A percentile compares a stretch with the other conserved stretches of the same genome.
Evolutionary conservation across 2,797 vertebrate genomes (phyloP).

Genomic region (Neopelma chrysocephalum): DNA sequence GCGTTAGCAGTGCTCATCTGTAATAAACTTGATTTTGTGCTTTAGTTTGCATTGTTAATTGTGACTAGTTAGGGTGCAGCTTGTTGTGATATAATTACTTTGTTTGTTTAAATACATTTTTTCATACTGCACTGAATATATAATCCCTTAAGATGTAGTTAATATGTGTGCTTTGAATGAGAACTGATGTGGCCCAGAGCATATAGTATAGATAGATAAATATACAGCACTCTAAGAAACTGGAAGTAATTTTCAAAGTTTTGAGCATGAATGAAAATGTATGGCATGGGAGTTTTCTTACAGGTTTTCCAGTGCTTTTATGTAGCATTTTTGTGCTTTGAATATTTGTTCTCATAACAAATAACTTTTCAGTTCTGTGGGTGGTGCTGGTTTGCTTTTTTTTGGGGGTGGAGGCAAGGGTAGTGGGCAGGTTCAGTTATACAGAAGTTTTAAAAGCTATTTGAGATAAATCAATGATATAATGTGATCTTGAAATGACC

Average conservation of each 20-base stretch:
- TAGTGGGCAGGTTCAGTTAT: background rate
- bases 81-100: background rate
- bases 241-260: background rate
- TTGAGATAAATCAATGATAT: background rate
- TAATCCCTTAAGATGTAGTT: background rate
- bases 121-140: background rate
- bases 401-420: accelerated
- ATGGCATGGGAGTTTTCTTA: background rate
- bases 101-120: background rate
- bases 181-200: background rate
- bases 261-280: background rate
- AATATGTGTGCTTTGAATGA: background rate
- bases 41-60: background rate
- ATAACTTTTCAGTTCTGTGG: background rate
- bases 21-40: background rate
- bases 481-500: background rate
- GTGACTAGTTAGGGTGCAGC: background rate
- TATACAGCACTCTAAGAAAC: background rate
- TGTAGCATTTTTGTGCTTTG: background rate
- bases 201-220: background rate
- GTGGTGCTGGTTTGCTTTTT: background rate
- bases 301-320: background rate
- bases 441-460: background rate
- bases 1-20: background rate
- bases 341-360: background rate